phyloP scores from a whole-genome alignment of 2,797 vertebrate species.

The Brachyrhaphis roseni region DNA sequence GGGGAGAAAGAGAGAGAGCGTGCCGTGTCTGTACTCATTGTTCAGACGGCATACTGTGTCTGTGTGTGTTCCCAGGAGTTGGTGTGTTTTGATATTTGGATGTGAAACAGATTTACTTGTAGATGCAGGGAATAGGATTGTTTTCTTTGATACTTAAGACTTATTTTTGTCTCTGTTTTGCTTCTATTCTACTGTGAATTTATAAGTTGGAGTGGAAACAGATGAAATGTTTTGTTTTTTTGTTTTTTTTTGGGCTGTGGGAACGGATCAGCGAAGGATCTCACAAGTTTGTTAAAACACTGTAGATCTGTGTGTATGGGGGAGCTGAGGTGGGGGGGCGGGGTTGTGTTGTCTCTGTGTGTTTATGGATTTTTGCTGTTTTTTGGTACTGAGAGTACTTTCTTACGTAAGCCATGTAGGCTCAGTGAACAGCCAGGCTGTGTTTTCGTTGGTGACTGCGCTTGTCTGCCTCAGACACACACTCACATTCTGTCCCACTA shows the following conservation, averaged over 20 bases:
- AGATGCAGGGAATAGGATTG: not conserved
- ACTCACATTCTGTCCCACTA: slow-evolving; percentile 33
- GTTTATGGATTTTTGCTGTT: slow-evolving; percentile 86
- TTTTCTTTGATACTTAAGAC: slow-evolving; percentile 1
- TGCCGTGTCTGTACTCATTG: slow-evolving; percentile 93
- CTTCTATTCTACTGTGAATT: slow-evolving; percentile 14
- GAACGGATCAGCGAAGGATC: slow-evolving; percentile 36
- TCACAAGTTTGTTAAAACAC: slow-evolving; percentile 15
- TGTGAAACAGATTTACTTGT: slow-evolving; percentile 44
- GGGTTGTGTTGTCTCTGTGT: slow-evolving; percentile 62
- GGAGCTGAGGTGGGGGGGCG: not conserved
- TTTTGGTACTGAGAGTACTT: slow-evolving; percentile 91
- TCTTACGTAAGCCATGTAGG: slow-evolving; percentile 90
- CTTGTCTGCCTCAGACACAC: slow-evolving; percentile 64
- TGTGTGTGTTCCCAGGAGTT: slow-evolving; percentile 79
- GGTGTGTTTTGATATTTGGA: slow-evolving; percentile 39
- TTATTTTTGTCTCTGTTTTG: slow-evolving; percentile 10
- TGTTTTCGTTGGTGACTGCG: slow-evolving; percentile 75
- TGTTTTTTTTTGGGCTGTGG: slow-evolving; percentile 17
- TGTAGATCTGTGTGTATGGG: not conserved
- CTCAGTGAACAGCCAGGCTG: slow-evolving; percentile 78
- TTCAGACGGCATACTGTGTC: slow-evolving; percentile 86
- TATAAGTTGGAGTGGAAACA: not conserved
- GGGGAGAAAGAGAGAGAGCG: slow-evolving; percentile 60
- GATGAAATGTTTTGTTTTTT: slow-evolving; percentile 4